phyloP scores from a whole-genome alignment of 2,113 vertebrate genomes.

The Oncorhynchus mykiss region DNA sequence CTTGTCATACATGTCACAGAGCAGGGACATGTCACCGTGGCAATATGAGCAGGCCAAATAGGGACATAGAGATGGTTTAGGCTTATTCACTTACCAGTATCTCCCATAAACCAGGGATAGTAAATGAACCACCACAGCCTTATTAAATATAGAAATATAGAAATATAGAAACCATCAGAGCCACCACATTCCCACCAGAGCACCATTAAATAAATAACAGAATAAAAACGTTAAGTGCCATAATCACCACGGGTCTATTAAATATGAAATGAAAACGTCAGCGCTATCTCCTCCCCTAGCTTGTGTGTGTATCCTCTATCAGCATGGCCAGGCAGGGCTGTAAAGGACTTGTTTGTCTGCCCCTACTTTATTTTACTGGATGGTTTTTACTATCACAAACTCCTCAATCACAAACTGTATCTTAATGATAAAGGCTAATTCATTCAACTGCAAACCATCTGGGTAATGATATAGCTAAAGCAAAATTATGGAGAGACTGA shows the following conservation, averaged over 20 bases:
- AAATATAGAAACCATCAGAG: conserved; percentile 51
- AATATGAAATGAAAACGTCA: conserved; percentile 68
- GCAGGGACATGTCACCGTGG: neutral
- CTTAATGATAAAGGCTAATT: conserved; percentile 53
- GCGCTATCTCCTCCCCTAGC: conserved; percentile 40
- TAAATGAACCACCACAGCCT: conserved; percentile 50
- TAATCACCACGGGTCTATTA: conserved; percentile 60
- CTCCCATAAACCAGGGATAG: conserved; percentile 10
- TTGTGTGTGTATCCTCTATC: conserved; percentile 51
- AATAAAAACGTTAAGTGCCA: conserved; percentile 64
- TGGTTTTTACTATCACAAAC: conserved; percentile 45
- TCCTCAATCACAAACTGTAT: conserved; percentile 58
- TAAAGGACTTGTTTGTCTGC: conserved; percentile 62
- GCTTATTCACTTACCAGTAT: neutral
- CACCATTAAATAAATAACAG: conserved; percentile 57
- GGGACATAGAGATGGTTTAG: neutral
- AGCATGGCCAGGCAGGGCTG: conserved; percentile 60
- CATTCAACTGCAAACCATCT: conserved; percentile 53
- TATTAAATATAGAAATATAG: conserved; percentile 44
- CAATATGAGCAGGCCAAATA: conserved; percentile 4
- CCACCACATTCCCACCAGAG: conserved; percentile 44
- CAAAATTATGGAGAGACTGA: neutral
- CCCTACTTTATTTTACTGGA: conserved; percentile 43
- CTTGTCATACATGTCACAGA: neutral
- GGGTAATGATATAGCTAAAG: conserved; percentile 40